Evolutionary conservation across 2,888 invertebrate genomes (phyloP).

Genomic region (Reticulitermes lucifugus): DNA sequence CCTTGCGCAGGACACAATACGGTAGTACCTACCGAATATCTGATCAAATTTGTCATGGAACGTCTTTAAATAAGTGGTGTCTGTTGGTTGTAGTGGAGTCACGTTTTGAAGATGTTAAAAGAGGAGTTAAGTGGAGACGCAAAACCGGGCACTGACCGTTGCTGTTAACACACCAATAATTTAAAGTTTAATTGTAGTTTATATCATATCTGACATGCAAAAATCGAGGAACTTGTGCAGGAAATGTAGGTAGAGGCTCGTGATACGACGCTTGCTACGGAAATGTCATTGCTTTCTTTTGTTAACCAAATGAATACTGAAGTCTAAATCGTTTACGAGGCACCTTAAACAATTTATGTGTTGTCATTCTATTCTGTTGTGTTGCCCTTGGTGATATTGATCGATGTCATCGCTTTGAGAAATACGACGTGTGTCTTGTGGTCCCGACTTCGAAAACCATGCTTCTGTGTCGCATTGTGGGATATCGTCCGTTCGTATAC

Average conservation of each 20-base stretch:
- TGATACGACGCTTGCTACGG: neutral
- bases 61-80: neutral
- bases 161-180: neutral
- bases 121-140: no score
- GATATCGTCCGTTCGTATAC: constrained; percentile 59
- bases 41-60: neutral
- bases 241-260: neutral
- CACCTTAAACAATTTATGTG: neutral
- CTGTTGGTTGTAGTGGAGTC: neutral
- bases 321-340: neutral
- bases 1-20: neutral
- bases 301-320: neutral
- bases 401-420: neutral
- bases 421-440: neutral
- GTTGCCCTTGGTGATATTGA: neutral
- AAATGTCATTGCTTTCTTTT: neutral
- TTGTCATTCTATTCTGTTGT: neutral
- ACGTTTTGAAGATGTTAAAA: no score
- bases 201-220: no score
- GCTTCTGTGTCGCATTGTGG: constrained; percentile 64
- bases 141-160: neutral
- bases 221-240: no score
- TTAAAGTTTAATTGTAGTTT: neutral
- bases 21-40: neutral
- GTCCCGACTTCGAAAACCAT: constrained; percentile 56